phyloP scores from a whole-genome alignment of 2,113 vertebrate genomes.

The Arenaria interpres region DNA sequence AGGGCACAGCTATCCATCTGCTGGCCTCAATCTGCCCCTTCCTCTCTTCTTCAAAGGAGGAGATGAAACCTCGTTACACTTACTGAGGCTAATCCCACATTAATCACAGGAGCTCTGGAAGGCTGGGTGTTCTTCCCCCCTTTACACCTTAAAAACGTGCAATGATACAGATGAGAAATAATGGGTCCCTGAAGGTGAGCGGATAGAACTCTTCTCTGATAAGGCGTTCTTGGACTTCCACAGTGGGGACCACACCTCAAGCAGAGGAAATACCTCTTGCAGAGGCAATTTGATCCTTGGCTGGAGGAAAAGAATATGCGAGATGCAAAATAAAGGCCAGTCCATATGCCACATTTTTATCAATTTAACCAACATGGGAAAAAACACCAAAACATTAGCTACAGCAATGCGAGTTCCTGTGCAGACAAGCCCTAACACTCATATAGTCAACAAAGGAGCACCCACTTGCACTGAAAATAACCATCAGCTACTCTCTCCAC shows the following conservation, averaged over 20 bases:
- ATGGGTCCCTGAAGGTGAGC: background rate
- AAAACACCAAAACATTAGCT: background rate
- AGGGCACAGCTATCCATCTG: slow-evolving; percentile 14
- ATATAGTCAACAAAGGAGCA: background rate
- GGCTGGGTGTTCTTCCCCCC: background rate
- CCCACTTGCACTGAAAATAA: background rate
- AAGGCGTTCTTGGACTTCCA: background rate
- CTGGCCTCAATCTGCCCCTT: slow-evolving; percentile 15
- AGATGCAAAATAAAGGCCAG: background rate
- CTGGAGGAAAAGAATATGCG: background rate
- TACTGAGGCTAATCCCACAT: slow-evolving; percentile 19
- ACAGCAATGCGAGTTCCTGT: background rate
- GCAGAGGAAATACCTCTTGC: background rate
- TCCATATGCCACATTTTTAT: background rate
- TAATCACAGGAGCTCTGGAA: background rate
- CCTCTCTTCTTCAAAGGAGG: slow-evolving; percentile 23
- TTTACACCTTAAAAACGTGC: background rate
- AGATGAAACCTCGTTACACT: background rate
- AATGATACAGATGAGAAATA: background rate
- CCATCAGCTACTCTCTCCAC: background rate
- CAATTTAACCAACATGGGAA: background rate
- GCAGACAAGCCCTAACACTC: background rate
- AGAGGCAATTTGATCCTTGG: background rate
- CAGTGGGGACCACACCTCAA: background rate
- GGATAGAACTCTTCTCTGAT: background rate